Conservation (phyloP, 2,113 vertebrate genomes). For the Pampusana beccarii region DNA sequence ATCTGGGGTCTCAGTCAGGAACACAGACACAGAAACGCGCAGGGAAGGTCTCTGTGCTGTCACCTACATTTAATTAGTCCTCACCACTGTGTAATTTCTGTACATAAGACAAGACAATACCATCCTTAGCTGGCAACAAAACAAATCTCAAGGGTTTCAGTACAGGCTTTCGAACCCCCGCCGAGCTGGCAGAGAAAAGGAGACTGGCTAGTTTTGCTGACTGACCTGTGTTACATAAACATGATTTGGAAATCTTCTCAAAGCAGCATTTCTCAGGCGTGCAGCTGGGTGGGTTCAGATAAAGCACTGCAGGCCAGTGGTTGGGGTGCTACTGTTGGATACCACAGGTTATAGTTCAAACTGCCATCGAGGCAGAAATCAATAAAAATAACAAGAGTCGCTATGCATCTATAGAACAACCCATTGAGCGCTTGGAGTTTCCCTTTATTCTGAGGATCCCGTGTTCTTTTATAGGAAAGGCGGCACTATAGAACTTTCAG, state of each 20-base stretch:
- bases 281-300: not conserved
- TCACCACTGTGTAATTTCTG: not conserved
- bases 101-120: not conserved
- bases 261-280: not conserved
- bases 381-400: conserved; percentile 7
- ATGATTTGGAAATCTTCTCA: not conserved
- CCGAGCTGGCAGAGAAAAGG: not conserved
- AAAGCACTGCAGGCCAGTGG: not conserved
- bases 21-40: not conserved
- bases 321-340: not conserved
- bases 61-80: conserved; percentile 28
- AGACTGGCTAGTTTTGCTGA: not conserved
- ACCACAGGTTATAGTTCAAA: not conserved
- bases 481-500: not conserved
- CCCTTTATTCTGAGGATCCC: not conserved
- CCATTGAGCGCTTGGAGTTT: not conserved
- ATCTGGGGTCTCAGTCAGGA: not conserved
- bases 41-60: not conserved
- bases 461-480: not conserved
- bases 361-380: not conserved
- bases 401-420: conserved; percentile 3
- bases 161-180: not conserved
- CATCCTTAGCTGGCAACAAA: not conserved
- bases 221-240: not conserved
- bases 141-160: not conserved